Conservation (phyloP, 1,140 invertebrate species). For the Danaus plexippus region DNA sequence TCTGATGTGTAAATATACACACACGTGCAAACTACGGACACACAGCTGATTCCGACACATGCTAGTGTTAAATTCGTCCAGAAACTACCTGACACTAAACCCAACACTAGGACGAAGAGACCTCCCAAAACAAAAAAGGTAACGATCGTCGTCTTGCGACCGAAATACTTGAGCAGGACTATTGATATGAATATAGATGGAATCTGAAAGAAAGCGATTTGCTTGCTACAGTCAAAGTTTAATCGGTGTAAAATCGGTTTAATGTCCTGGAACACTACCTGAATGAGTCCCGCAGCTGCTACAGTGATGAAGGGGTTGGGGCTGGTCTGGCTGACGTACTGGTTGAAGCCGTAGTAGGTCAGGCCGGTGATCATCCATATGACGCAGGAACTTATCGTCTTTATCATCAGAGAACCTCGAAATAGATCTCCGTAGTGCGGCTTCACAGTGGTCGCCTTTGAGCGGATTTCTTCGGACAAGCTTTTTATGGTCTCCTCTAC, state of each 20-base stretch:
- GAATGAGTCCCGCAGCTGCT: slow-evolving; percentile 54
- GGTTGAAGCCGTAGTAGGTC: slow-evolving; percentile 81
- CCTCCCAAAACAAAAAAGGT: slow-evolving; percentile 37
- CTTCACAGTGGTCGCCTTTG: slow-evolving; percentile 43
- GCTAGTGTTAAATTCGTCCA: slow-evolving; percentile 47
- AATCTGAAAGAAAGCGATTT: slow-evolving; percentile 35
- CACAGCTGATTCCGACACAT: slow-evolving; percentile 76
- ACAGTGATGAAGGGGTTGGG: slow-evolving; percentile 83
- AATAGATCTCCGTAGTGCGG: slow-evolving; percentile 78
- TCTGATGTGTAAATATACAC: slow-evolving; percentile 80
- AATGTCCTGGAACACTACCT: slow-evolving; percentile 27
- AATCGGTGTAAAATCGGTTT: background rate
- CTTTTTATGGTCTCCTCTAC: slow-evolving; percentile 57
- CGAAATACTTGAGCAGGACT: slow-evolving; percentile 42
- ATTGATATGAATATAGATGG: slow-evolving; percentile 47
- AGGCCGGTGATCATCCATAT: slow-evolving; percentile 81
- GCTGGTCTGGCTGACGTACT: slow-evolving; percentile 80
- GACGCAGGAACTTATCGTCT: slow-evolving; percentile 78
- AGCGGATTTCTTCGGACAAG: slow-evolving; percentile 39
- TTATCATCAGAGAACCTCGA: slow-evolving; percentile 77
- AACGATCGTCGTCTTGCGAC: slow-evolving; percentile 34
- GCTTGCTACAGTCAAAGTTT: background rate
- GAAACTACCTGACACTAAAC: slow-evolving; percentile 38
- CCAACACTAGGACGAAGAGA: slow-evolving; percentile 37
- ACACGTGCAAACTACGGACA: slow-evolving; percentile 75